Percentiles rank a stretch among this genome's conserved stretches.
phyloP scores from a whole-genome alignment of 30 jellyfish, hydroid and myxozoan species.

The Nemopilema nomurai region DNA sequence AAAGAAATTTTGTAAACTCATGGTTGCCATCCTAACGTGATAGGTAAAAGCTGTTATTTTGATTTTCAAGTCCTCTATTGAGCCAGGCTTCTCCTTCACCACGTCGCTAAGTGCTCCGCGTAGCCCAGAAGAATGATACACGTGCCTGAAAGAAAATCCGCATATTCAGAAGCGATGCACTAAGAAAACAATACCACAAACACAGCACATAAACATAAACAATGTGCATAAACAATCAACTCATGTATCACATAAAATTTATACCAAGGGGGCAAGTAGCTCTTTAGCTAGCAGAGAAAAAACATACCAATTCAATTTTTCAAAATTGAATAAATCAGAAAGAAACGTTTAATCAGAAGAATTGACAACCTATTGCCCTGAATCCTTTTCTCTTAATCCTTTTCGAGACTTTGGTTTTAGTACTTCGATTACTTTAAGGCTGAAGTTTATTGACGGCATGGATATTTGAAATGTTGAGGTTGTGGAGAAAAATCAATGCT shows the following conservation, averaged over 20 bases:
- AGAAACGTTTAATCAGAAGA: no score
- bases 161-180: neutral
- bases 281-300: no score
- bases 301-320: no score
- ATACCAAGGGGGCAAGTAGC: no score
- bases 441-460: no score
- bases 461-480: no score
- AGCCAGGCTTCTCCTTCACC: conserved; percentile 65
- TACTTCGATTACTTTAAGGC: no score
- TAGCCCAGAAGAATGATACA: conserved; percentile 89
- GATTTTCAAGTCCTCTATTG: conserved; percentile 69
- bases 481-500: no score
- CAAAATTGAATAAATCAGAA: no score
- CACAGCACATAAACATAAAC: no score
- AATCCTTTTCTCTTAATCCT: neutral
- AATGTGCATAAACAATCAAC: neutral
- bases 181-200: neutral
- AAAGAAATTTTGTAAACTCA: conserved; percentile 68
- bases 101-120: conserved; percentile 75
- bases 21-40: conserved; percentile 92
- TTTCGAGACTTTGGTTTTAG: neutral
- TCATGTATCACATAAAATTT: no score
- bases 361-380: no score
- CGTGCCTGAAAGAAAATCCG: conserved; percentile 60
- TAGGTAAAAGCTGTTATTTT: conserved; percentile 86